Percentiles rank a stretch among this genome's conserved stretches.
phyloP scores from a whole-genome alignment of 2,888 invertebrate species.

The Limenitis camilla region DNA sequence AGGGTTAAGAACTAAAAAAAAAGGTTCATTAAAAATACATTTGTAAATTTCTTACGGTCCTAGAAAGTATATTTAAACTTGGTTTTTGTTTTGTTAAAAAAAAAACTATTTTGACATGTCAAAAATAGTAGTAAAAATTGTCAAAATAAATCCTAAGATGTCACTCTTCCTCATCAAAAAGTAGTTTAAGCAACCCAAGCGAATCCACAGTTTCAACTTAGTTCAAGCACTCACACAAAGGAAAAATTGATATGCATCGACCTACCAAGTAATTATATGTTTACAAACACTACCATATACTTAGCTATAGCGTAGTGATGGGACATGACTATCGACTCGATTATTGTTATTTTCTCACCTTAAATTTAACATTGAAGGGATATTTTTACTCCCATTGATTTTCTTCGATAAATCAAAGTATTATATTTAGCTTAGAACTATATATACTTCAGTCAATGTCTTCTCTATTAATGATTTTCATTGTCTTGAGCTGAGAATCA shows the following conservation, averaged over 20 bases:
- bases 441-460: no score
- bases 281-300: slow-evolving; percentile 60
- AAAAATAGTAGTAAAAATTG: background rate
- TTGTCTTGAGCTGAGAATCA: no score
- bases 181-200: background rate
- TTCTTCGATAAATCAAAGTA: no score
- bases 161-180: background rate
- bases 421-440: no score
- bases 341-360: slow-evolving; percentile 9
- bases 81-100: no score
- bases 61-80: no score
- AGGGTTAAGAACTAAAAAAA: no score
- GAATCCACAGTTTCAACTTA: slow-evolving; percentile 12
- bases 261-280: slow-evolving; percentile 73
- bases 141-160: background rate
- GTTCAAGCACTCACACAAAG: slow-evolving; percentile 23
- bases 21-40: no score
- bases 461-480: no score
- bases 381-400: no score
- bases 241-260: slow-evolving; percentile 66
- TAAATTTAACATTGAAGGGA: background rate
- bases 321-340: slow-evolving; percentile 31
- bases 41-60: no score
- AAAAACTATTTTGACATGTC: no score
- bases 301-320: slow-evolving; percentile 43